A percentile compares a stretch with the other conserved stretches of the same genome.
Evolutionary conservation across 2,113 vertebrate species (phyloP).

Genomic region (Monopterus albus): DNA sequence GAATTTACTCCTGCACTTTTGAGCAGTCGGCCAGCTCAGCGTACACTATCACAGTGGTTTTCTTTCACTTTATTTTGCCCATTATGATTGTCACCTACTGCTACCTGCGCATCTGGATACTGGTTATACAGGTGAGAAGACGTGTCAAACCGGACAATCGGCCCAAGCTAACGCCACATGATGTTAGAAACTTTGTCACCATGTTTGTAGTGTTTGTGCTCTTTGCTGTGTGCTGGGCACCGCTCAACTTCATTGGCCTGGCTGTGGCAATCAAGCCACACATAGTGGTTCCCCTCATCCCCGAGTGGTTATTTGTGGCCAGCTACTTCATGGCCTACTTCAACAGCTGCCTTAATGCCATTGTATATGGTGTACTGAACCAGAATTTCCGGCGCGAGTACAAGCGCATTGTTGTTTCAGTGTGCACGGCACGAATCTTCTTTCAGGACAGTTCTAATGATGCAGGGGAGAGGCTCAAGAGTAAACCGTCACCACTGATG

Average conservation of each 20-base stretch:
- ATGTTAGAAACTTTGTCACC: slow-evolving; percentile 94
- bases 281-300: slow-evolving; percentile 87
- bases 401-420: slow-evolving; percentile 89
- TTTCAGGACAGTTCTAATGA: slow-evolving; percentile 92
- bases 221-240: slow-evolving; percentile 97
- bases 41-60: slow-evolving; percentile 93
- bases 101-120: slow-evolving; percentile 95
- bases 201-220: slow-evolving; percentile 98
- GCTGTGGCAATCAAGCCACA: slow-evolving; percentile 90
- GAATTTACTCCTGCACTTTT: slow-evolving; percentile 95
- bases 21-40: slow-evolving; percentile 92
- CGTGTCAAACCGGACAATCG: slow-evolving; percentile 91
- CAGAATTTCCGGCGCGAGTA: slow-evolving; percentile 98
- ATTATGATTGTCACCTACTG: slow-evolving; percentile 94
- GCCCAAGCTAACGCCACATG: slow-evolving; percentile 90
- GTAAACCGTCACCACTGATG: slow-evolving; percentile 90
- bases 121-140: slow-evolving; percentile 92
- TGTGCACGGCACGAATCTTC: slow-evolving; percentile 90
- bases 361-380: slow-evolving; percentile 95
- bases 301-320: slow-evolving; percentile 95
- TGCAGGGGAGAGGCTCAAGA: slow-evolving; percentile 86
- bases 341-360: slow-evolving; percentile 99
- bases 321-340: slow-evolving; percentile 99
- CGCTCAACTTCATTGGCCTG: slow-evolving; percentile 94
- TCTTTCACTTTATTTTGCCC: slow-evolving; percentile 95